Base-by-base conservation (phyloP, 2,797 vertebrate species). In the Acipenser oxyrinchus region DNA sequence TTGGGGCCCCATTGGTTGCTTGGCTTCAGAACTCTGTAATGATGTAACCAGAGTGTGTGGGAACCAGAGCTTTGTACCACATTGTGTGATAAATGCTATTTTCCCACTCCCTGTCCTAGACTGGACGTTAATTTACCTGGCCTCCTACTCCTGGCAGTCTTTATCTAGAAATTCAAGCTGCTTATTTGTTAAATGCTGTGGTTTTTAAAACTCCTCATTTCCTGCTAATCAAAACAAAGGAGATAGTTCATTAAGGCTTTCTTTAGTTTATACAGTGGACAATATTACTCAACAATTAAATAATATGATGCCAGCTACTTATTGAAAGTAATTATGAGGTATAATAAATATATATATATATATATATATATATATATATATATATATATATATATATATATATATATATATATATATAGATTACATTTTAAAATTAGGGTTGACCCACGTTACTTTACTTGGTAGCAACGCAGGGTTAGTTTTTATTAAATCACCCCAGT, bases 41-140 rank as follows among this genome's bases (percentile, higher is more conserved):
- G 94, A 97, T 95, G 96, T 99, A 98, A 99, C 94, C 82, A 93
- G 95, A 98, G 95, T 93, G 94, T 97, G 95, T 99, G 96, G 95
- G 96, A 99, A 98, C 91, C 86, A 88, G 89, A 85, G 90, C 85
- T 71, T 52, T 61, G 70, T 71, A 69, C 79, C 71, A 68, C 71
- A 68, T 57, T 85, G 91, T 90, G 90, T 90, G 93, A 93, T 93
- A 93, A 95, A 95, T 88, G 89, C 87, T 91, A 86, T 86, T 95
- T 96, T 95, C 93, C 91, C 93, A 95, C 88, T 92, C 90, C 76
- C 78, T 84, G 83, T 82, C 82, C 83, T 81, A 85, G 85, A 81
- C 83, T 78, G 81, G 76, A 85, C 73, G 81, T 86, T 83, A 91
- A 92, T 92, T 90, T 89, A 89, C 88, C 88, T 88, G 88, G 84